Evolutionary conservation across 2,888 invertebrate genomes (phyloP).

Genomic region (Pachymerium ferrugineum): DNA sequence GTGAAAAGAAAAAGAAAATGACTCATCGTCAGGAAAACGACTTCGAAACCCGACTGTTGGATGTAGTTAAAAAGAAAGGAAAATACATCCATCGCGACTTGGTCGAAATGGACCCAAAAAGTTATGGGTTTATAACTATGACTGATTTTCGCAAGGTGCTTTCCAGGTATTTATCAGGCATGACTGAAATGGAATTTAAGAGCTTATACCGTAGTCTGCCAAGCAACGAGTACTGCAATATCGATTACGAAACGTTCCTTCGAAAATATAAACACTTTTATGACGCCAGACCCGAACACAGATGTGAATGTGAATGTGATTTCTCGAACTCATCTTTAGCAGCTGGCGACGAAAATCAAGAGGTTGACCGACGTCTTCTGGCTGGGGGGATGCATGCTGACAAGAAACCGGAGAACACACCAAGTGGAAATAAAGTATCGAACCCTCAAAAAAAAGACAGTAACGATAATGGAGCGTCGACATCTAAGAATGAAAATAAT

Average conservation of each 20-base stretch:
- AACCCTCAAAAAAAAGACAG: not conserved
- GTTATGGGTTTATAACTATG: not conserved
- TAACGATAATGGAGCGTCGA: too few relatives aligned
- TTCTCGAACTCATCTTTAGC: not conserved
- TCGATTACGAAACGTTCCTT: slow-evolving; percentile 8
- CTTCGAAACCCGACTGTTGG: not conserved
- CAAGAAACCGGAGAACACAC: not conserved
- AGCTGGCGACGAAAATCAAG: not conserved
- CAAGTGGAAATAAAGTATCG: not conserved
- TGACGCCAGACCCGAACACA: not conserved
- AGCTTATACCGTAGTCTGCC: not conserved
- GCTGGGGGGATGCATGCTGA: not conserved
- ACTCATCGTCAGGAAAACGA: not conserved
- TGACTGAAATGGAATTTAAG: not conserved
- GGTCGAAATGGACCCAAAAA: not conserved
- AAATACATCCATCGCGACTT: slow-evolving; percentile 7
- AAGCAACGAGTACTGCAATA: slow-evolving; percentile 2
- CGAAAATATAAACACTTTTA: slow-evolving; percentile 7
- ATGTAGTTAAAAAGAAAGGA: not conserved
- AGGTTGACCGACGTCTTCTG: too few relatives aligned
- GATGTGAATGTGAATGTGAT: slow-evolving; percentile 1
- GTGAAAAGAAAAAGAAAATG: not conserved
- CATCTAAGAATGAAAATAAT: not conserved
- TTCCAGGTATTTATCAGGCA: not conserved
- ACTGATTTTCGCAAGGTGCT: not conserved